phyloP scores from a whole-genome alignment of 2,888 invertebrate genomes.

The Brachypalpus laphriformis region DNA sequence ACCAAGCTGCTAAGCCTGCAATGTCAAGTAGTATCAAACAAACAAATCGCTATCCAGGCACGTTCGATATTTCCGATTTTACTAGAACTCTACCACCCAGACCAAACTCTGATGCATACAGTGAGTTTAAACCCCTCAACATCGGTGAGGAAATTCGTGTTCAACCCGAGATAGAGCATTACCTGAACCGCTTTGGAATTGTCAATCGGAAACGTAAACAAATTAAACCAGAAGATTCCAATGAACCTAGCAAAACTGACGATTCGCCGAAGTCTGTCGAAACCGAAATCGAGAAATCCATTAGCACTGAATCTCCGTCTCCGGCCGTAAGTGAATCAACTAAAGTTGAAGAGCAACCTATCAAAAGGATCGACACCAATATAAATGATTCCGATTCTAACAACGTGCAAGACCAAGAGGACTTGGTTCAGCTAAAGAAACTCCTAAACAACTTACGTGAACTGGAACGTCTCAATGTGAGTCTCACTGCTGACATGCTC shows the following conservation, averaged over 20 bases:
- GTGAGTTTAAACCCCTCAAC: slow-evolving; percentile 82
- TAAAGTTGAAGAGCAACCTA: slow-evolving; percentile 52
- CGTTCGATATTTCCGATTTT: slow-evolving; percentile 78
- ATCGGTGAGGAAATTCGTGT: slow-evolving; percentile 80
- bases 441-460: slow-evolving; percentile 83
- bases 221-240: slow-evolving; percentile 77
- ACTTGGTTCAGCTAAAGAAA: slow-evolving; percentile 83
- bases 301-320: not conserved
- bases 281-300: not conserved
- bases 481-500: slow-evolving; percentile 82
- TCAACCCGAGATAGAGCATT: slow-evolving; percentile 81
- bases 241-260: slow-evolving; percentile 25
- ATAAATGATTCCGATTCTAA: slow-evolving; percentile 28
- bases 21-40: slow-evolving; percentile 76
- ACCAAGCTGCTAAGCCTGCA: slow-evolving; percentile 78
- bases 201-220: slow-evolving; percentile 80
- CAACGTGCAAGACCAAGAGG: slow-evolving; percentile 82
- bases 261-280: slow-evolving; percentile 24
- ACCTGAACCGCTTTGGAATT: slow-evolving; percentile 82
- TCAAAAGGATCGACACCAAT: slow-evolving; percentile 59
- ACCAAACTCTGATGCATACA: slow-evolving; percentile 80
- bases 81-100: slow-evolving; percentile 77
- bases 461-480: slow-evolving; percentile 79
- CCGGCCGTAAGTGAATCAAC: not conserved
- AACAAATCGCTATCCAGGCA: slow-evolving; percentile 56